Evolutionary conservation across 2,113 vertebrate species (phyloP).

Genomic region (Varanus komodoensis): DNA sequence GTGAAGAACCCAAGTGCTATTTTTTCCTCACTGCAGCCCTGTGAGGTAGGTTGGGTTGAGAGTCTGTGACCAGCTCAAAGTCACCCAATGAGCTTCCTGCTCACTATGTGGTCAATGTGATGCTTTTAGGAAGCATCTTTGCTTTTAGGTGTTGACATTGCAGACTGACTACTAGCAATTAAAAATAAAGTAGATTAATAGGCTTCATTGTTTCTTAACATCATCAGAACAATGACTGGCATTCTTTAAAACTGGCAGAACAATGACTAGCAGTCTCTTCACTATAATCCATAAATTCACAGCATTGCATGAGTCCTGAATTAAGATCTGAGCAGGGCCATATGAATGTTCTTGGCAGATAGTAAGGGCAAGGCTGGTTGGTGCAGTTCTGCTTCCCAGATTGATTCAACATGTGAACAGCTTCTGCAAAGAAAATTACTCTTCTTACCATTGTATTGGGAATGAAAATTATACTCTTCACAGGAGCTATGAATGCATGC

Average conservation of each 20-base stretch:
- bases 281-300: conserved; percentile 23
- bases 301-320: not conserved
- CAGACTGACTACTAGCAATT: not conserved
- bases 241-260: conserved; percentile 32
- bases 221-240: conserved; percentile 20
- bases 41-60: no score
- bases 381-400: no score
- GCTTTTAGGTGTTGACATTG: not conserved
- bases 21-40: no score
- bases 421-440: not conserved
- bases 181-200: not conserved
- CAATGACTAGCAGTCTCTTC: conserved; percentile 27
- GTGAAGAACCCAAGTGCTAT: no score
- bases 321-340: not conserved
- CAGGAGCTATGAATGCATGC: no score
- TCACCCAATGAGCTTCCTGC: not conserved
- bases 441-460: not conserved
- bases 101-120: not conserved
- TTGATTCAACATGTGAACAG: no score
- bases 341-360: no score
- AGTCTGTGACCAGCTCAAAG: no score
- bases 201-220: conserved; percentile 16
- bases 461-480: not conserved
- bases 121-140: not conserved
- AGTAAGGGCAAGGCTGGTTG: no score